Percentiles rank a stretch among this genome's conserved stretches.
These are phyloP conservation scores for Dendroctonus valens DNA, from an alignment of 1,140 invertebrate species.

Conservation along the genomic window DNA sequence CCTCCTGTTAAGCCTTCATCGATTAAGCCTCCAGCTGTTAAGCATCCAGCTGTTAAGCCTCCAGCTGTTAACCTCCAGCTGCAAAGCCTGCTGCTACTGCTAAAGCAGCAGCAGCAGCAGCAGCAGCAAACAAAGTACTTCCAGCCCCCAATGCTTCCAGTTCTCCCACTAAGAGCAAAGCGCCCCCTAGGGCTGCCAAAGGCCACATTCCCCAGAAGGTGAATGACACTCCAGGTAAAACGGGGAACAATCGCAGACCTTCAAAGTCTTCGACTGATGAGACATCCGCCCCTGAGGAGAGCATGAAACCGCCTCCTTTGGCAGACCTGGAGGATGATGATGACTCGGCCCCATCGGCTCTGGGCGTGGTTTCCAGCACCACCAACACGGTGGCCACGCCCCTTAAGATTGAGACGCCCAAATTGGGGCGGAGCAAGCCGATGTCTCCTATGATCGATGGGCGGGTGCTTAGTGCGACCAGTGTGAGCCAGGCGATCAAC, in stretches of 20 bases:
- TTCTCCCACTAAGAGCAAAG: constrained; percentile 6
- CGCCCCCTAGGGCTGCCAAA: constrained; percentile 4
- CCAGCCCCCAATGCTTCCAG: neutral
- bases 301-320: constrained; percentile 11
- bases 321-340: constrained; percentile 13
- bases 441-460: constrained; percentile 45
- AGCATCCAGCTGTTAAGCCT: too few species aligned
- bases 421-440: constrained; percentile 35
- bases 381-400: constrained; percentile 47
- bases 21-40: neutral
- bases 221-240: constrained; percentile 5
- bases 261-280: neutral
- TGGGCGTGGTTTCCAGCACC: constrained; percentile 46
- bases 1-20: constrained; percentile 8
- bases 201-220: constrained; percentile 16
- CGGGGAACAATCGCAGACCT: neutral
- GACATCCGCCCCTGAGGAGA: neutral
- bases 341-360: constrained; percentile 34
- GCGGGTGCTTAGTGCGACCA: constrained; percentile 47
- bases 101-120: neutral
- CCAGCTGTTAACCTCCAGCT: too few species aligned
- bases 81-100: too few species aligned
- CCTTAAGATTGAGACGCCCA: constrained; percentile 45
- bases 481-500: constrained; percentile 48
- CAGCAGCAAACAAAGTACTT: neutral